These are phyloP conservation scores for Belgica antarctica DNA, from an alignment of 2,888 invertebrate genomes.

Conservation along the genomic window DNA sequence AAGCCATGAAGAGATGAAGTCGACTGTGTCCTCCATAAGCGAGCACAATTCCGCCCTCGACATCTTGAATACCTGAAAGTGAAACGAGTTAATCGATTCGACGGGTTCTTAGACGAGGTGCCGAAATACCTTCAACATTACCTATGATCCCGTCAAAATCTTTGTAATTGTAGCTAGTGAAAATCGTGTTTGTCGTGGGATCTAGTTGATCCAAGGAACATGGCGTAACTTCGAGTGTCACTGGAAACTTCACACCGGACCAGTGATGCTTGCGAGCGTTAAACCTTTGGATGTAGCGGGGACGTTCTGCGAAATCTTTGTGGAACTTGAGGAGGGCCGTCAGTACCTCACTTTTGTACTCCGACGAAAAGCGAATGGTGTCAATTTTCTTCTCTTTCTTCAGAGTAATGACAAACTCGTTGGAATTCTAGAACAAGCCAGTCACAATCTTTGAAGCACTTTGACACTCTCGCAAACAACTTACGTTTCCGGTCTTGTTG, in stretches of 20 bases:
- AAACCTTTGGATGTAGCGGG: constrained; percentile 65
- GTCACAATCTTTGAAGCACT: constrained; percentile 50
- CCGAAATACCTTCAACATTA: constrained; percentile 47
- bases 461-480: constrained; percentile 45
- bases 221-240: constrained; percentile 87
- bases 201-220: constrained; percentile 90
- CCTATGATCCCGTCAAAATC: constrained; percentile 76
- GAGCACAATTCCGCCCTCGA: constrained; percentile 88
- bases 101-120: too few species aligned
- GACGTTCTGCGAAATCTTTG: constrained; percentile 76
- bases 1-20: constrained; percentile 84
- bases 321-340: constrained; percentile 85
- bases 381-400: constrained; percentile 89
- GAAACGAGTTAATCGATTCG: not conserved
- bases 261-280: constrained; percentile 95
- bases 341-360: constrained; percentile 87
- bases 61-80: constrained; percentile 72
- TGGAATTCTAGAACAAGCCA: constrained; percentile 46
- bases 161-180: constrained; percentile 82
- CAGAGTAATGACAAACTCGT: constrained; percentile 77
- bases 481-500: constrained; percentile 57
- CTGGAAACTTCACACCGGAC: constrained; percentile 87
- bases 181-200: constrained; percentile 74
- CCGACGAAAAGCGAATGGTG: constrained; percentile 94
- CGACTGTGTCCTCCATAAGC: constrained; percentile 89